Conservation (phyloP, 1,140 invertebrate genomes). For the Brachionus koreanus region DNA sequence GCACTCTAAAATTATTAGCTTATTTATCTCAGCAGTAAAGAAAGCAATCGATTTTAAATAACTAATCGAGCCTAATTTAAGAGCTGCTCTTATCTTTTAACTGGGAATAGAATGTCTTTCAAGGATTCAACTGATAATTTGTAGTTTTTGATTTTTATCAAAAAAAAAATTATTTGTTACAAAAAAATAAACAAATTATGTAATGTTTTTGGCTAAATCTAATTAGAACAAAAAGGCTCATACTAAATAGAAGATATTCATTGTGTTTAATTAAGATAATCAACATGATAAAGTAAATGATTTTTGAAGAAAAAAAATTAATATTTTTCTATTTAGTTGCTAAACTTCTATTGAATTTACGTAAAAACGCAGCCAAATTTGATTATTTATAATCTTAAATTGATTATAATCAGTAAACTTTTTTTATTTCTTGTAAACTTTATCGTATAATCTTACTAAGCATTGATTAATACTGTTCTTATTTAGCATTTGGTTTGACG, state of each 20-base stretch:
- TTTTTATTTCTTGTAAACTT: background rate
- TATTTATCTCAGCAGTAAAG: background rate
- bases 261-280: slow-evolving; percentile 2
- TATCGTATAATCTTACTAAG: background rate
- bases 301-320: slow-evolving; percentile 3
- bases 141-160: background rate
- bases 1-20: background rate
- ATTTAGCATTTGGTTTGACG: background rate
- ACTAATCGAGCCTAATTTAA: background rate
- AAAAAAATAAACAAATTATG: slow-evolving; percentile 19
- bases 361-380: background rate
- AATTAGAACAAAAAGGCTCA: background rate
- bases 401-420: slow-evolving; percentile 22
- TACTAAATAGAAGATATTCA: slow-evolving; percentile 6
- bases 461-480: background rate
- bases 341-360: background rate
- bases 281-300: slow-evolving; percentile 17
- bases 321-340: background rate
- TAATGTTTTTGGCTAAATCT: slow-evolving; percentile 4
- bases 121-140: background rate
- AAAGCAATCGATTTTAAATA: background rate
- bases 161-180: background rate
- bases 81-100: background rate
- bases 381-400: slow-evolving; percentile 21
- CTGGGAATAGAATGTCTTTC: background rate